These are phyloP conservation scores for Actenoides hombroni DNA, from an alignment of 2,113 vertebrate genomes.

Conservation along the genomic window DNA sequence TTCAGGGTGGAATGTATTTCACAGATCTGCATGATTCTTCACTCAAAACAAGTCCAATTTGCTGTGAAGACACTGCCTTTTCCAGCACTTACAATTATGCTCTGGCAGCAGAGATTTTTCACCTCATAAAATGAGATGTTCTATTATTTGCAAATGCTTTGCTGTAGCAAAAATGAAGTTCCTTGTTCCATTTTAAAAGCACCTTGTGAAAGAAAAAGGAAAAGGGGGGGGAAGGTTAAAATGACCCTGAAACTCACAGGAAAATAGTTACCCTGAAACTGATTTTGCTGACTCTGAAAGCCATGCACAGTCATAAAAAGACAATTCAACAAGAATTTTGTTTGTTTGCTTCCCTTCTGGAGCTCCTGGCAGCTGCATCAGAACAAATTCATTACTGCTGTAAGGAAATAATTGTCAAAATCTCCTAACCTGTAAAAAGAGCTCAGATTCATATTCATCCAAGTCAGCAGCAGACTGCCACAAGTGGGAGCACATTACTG, in stretches of 20 bases:
- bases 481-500: not conserved
- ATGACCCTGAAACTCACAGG: not conserved
- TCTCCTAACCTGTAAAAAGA: not conserved
- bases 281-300: not conserved
- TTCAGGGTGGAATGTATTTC: not conserved
- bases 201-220: not conserved
- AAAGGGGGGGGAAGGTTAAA: not conserved
- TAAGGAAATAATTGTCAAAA: not conserved
- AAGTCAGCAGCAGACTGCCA: not conserved
- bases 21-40: not conserved
- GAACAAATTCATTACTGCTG: constrained; percentile 1
- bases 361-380: not conserved
- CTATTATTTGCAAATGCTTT: constrained; percentile 10
- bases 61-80: not conserved
- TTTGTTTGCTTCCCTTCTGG: not conserved
- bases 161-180: not conserved
- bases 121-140: constrained; percentile 41
- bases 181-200: not conserved
- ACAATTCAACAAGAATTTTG: not conserved
- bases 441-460: not conserved
- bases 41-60: not conserved
- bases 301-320: not conserved
- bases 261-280: not conserved
- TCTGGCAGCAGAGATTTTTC: constrained; percentile 25
- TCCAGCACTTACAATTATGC: not conserved